Percentiles rank a stretch among this genome's conserved stretches.
Conservation (phyloP, 2,113 vertebrate species). For the Indicator maculatus region DNA sequence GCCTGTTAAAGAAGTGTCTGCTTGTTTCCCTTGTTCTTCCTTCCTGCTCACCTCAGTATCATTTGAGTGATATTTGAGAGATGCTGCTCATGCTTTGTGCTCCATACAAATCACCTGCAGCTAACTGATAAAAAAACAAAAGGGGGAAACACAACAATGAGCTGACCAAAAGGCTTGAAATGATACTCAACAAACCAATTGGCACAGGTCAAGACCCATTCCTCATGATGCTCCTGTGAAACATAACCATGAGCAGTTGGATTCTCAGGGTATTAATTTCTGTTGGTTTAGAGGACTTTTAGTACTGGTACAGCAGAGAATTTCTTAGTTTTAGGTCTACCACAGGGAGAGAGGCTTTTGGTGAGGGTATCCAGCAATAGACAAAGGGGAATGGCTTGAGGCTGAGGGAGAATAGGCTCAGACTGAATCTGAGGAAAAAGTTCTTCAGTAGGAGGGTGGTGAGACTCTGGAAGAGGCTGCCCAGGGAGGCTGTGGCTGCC, state of each 20-base stretch:
- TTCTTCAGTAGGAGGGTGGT: too few relatives aligned
- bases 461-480: too few relatives aligned
- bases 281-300: background rate
- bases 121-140: background rate
- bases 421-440: too few relatives aligned
- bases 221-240: background rate
- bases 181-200: background rate
- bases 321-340: background rate
- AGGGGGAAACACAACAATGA: background rate
- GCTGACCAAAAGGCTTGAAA: background rate
- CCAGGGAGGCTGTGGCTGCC: too few relatives aligned
- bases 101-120: background rate
- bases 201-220: background rate
- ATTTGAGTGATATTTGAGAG: conserved; percentile 38
- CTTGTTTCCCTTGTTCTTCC: conserved; percentile 45
- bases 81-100: background rate
- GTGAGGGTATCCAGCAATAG: too few relatives aligned
- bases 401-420: too few relatives aligned
- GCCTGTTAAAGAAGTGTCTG: conserved; percentile 37
- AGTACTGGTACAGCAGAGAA: background rate
- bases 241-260: background rate
- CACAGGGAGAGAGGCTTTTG: background rate
- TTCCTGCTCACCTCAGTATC: conserved; percentile 29
- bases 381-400: too few relatives aligned
- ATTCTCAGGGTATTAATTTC: background rate